phyloP scores from a whole-genome alignment of 2,113 vertebrate genomes.

The Gavialis gangeticus region DNA sequence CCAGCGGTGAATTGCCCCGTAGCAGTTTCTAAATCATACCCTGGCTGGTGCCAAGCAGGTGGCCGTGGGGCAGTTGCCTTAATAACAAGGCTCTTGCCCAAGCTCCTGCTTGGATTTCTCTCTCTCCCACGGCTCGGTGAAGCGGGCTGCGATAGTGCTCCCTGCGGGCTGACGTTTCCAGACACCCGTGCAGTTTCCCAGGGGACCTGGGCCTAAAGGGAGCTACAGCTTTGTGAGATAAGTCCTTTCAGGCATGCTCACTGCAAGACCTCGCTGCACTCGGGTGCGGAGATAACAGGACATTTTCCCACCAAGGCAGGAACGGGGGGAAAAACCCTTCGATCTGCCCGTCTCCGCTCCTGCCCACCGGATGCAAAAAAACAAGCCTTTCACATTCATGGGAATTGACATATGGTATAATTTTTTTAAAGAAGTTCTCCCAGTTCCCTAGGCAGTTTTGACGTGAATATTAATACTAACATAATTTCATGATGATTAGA shows the following conservation, averaged over 20 bases:
- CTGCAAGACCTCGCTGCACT: accelerated
- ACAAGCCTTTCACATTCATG: slow-evolving; percentile 39
- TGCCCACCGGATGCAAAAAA: not conserved
- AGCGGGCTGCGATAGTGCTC: accelerated
- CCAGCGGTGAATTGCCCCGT: not conserved
- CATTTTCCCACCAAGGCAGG: no score
- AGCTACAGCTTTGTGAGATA: accelerated
- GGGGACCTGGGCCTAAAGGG: not conserved
- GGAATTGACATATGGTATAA: slow-evolving; percentile 78
- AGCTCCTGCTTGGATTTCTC: not conserved
- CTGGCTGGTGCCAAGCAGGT: not conserved
- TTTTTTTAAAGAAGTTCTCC: slow-evolving; percentile 72
- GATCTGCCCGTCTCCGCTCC: not conserved
- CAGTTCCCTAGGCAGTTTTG: slow-evolving; percentile 83
- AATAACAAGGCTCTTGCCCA: not conserved
- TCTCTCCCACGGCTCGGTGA: accelerated
- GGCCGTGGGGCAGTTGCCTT: not conserved
- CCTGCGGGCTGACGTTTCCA: accelerated
- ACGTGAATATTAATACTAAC: slow-evolving; percentile 89
- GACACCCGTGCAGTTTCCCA: not conserved
- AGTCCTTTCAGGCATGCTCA: accelerated
- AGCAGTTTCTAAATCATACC: not conserved
- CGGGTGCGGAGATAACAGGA: accelerated
- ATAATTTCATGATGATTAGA: slow-evolving; percentile 88
- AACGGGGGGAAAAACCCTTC: accelerated